phyloP scores from a whole-genome alignment of 2,797 vertebrate species.

The Parauchenoglanis ngamensis region DNA sequence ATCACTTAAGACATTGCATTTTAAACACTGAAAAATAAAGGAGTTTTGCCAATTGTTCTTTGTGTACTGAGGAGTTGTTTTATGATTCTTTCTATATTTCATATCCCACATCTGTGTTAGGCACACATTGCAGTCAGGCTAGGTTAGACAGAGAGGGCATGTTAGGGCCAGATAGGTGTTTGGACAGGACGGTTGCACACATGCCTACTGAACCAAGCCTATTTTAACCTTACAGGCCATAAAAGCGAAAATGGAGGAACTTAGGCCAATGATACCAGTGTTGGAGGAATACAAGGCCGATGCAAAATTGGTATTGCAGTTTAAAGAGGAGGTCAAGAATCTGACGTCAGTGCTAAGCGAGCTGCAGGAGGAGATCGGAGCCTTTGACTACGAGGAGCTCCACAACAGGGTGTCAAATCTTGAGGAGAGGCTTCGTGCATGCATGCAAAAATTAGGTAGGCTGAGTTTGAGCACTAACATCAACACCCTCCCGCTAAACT shows the following conservation, averaged over 20 bases:
- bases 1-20: conserved; percentile 84
- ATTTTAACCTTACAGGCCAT: conserved; percentile 94
- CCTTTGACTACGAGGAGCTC: conserved; percentile 95
- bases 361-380: conserved; percentile 93
- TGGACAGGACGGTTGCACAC: conserved; percentile 77
- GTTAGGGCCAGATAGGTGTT: conserved; percentile 73
- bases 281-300: conserved; percentile 97
- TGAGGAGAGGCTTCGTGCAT: conserved; percentile 94
- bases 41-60: conserved; percentile 85
- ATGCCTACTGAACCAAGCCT: conserved; percentile 87
- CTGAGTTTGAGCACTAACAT: conserved; percentile 66
- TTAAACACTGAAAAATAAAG: conserved; percentile 87
- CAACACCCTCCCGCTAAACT: conserved; percentile 44
- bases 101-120: conserved; percentile 46
- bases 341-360: conserved; percentile 92
- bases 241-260: conserved; percentile 94
- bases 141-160: conserved; percentile 56
- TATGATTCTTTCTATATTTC: conserved; percentile 56
- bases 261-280: conserved; percentile 93
- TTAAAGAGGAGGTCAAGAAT: conserved; percentile 95
- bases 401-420: conserved; percentile 91
- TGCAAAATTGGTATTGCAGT: conserved; percentile 93
- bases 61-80: conserved; percentile 87
- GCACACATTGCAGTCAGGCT: conserved; percentile 61
- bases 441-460: conserved; percentile 99